Evolutionary conservation across 2,113 vertebrate genomes (phyloP).

Genomic region (Puntigrus tetrazona): DNA sequence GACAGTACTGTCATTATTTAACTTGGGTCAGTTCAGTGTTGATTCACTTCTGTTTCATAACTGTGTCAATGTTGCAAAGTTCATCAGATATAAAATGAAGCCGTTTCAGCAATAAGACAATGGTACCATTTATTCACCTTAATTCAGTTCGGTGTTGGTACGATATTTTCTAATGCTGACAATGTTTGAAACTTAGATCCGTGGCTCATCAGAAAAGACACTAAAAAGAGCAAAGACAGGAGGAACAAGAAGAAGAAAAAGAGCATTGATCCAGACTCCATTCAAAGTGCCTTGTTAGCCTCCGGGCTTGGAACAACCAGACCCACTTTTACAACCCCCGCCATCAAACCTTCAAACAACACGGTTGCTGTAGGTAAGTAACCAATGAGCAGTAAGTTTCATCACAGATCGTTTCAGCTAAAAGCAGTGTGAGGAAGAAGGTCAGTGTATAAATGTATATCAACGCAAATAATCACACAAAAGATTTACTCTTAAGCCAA

Average conservation of each 20-base stretch:
- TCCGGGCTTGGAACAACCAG: conserved; percentile 93
- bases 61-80: not conserved
- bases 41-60: not conserved
- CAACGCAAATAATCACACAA: not conserved
- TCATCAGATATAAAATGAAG: not conserved
- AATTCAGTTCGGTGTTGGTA: not conserved
- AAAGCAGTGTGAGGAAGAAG: not conserved
- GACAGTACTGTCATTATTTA: not conserved
- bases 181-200: conserved; percentile 80
- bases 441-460: not conserved
- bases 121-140: not conserved
- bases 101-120: not conserved
- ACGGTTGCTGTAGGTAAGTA: conserved; percentile 66
- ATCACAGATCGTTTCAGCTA: not conserved
- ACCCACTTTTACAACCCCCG: conserved; percentile 85
- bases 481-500: conserved; percentile 69
- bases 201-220: conserved; percentile 95
- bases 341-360: conserved; percentile 74
- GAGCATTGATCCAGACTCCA: conserved; percentile 96
- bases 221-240: conserved; percentile 92
- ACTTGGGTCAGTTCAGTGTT: not conserved
- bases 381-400: not conserved
- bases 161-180: not conserved
- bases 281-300: conserved; percentile 99
- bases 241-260: conserved; percentile 86